Base-by-base conservation (phyloP, 2,888 invertebrate genomes). In the Pedicia rivosa region DNA sequence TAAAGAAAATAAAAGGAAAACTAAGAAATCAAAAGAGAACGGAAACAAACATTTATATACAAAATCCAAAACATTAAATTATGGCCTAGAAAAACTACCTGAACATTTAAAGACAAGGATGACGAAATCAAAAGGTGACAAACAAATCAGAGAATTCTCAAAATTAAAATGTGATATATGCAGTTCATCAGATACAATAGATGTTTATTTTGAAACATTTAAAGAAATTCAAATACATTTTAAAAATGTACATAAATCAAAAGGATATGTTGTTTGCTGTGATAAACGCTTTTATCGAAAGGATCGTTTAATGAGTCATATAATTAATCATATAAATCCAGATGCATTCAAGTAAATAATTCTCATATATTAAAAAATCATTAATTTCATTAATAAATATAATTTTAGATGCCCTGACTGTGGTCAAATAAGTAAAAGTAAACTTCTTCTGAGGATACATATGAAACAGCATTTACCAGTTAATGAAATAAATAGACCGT, bases 401-500 rank as follows among this genome's bases (percentile, higher is more conserved):
- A 12, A 22, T 33, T 40, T 9, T 15, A 44, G 44, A 22, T 44
- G 44, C 22, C 42, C 43, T 3, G 14, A 35, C 7, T 45, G 45
- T 27, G 38, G 39, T 5, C 43, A 43, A 15, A 37, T 12, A 24
- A 38, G 42, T 34, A 43, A 43, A 40, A 45, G 41, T 33, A 41
- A 42, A 32, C 35, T 41, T 6, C 35, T 43, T 8, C 17, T 45
- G 13, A 29, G 40, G 15, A 41, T 41, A 19, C 45, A 45, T 35
- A 41, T 45, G 43, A 42, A 42, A 32, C 43, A 42, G 24, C 45
- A 45, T 39, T 32, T 45, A 26, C 45, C 45, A 8, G 16, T 33
- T 12, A 42, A 42, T n/a, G 34, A 42, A n/a, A 29, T 42, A 15
- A 30, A 34, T n/a, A n/a, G n/a, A n/a, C 37, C 38, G 12, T 45